Percentiles rank a stretch among this genome's conserved stretches.
Conservation (phyloP, 1,140 invertebrate species). For the Aphelenchoides avenae region DNA sequence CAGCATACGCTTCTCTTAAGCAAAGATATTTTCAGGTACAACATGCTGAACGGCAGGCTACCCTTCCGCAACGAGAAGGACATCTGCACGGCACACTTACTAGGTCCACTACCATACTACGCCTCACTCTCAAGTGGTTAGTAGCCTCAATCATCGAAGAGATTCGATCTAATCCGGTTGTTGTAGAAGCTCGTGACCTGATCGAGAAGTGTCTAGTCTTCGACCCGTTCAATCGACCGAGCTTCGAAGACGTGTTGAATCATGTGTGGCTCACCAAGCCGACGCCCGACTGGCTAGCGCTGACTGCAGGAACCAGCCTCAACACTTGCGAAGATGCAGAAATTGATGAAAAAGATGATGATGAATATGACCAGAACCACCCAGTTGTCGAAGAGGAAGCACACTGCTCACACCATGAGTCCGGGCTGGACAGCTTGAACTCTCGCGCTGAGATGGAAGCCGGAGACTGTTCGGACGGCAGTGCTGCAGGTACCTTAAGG, state of each 20-base stretch:
- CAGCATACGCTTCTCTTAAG: too few species aligned
- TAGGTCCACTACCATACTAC: conserved; percentile 41
- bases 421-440: too few species aligned
- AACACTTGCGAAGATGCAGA: too few species aligned
- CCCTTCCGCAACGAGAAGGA: conserved; percentile 69
- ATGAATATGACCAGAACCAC: too few species aligned
- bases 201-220: conserved; percentile 32
- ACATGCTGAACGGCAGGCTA: conserved; percentile 71
- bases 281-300: conserved; percentile 14
- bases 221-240: conserved; percentile 23
- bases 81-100: conserved; percentile 60
- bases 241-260: conserved; percentile 25
- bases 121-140: conserved; percentile 22
- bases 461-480: too few species aligned
- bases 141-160: neutral
- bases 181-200: conserved; percentile 29
- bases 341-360: too few species aligned
- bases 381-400: too few species aligned
- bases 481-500: too few species aligned
- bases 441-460: too few species aligned
- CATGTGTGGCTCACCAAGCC: conserved; percentile 26
- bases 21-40: too few species aligned
- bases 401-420: too few species aligned
- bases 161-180: conserved; percentile 1
- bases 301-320: too few species aligned